A percentile compares a stretch with the other conserved stretches of the same genome.
These are phyloP conservation scores for Periplaneta americana DNA, from an alignment of 1,140 invertebrate genomes.

Conservation along the genomic window DNA sequence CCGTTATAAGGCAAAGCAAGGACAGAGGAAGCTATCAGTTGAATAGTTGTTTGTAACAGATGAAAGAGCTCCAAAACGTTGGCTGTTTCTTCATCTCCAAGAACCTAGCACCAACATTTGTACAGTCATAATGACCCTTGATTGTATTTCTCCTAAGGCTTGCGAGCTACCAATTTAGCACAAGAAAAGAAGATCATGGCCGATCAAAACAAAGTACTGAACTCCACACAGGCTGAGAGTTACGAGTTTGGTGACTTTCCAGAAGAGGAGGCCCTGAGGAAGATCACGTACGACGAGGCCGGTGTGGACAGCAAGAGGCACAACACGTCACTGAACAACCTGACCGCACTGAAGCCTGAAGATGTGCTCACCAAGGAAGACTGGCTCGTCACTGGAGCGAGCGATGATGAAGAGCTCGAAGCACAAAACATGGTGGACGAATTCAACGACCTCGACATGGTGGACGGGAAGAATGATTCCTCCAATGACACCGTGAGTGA, in stretches of 20 bases:
- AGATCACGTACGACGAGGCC: background rate
- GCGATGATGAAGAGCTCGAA: constrained; percentile 2
- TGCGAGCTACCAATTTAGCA: constrained; percentile 14
- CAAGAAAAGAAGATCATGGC: constrained; percentile 17
- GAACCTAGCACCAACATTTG: no score
- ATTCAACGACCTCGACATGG: background rate
- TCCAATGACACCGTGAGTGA: constrained; percentile 62
- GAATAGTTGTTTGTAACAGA: no score
- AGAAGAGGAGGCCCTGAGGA: background rate
- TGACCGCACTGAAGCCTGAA: background rate
- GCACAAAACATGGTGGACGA: background rate
- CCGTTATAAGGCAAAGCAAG: no score
- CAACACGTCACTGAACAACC: background rate
- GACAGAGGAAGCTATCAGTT: no score
- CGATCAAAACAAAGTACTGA: background rate
- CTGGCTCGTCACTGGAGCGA: background rate
- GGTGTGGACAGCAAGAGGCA: background rate
- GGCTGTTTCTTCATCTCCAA: no score
- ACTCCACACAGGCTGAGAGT: background rate
- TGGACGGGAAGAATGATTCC: background rate
- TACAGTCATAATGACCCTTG: no score
- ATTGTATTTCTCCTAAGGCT: constrained; percentile 1
- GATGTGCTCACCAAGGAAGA: background rate
- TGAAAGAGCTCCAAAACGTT: no score
- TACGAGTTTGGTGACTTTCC: constrained; percentile 5